phyloP scores from a whole-genome alignment of 2,888 invertebrate species.

The Lacanobia wlatinum region DNA sequence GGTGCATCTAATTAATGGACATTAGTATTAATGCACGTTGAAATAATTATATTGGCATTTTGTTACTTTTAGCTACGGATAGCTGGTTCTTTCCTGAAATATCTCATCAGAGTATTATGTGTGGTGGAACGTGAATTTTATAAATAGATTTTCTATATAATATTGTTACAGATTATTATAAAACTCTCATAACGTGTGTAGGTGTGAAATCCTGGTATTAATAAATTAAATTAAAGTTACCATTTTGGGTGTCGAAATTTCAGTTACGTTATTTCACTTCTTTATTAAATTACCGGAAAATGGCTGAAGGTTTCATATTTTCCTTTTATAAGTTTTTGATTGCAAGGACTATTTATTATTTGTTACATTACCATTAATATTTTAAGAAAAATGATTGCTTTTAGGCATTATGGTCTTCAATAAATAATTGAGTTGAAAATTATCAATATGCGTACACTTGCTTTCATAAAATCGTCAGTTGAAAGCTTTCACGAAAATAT shows the following conservation, averaged over 20 bases:
- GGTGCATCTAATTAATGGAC: slow-evolving; percentile 2
- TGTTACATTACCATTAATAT: background rate
- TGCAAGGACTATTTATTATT: background rate
- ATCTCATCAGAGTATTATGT: background rate
- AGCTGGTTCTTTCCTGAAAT: background rate
- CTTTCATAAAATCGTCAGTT: background rate
- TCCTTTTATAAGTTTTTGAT: background rate
- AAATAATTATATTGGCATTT: background rate
- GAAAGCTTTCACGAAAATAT: background rate
- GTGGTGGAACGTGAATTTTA: background rate
- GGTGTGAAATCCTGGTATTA: background rate
- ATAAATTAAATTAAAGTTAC: background rate
- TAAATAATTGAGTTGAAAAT: background rate
- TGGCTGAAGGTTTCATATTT: background rate
- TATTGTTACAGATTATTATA: background rate
- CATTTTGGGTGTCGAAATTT: background rate
- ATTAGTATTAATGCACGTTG: background rate
- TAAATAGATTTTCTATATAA: background rate
- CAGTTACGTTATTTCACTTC: background rate
- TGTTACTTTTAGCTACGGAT: background rate
- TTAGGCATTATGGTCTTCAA: background rate
- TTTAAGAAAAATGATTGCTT: background rate
- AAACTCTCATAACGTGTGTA: no score
- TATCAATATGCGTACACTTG: no score
- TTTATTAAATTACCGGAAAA: background rate